Evolutionary conservation across 2,888 invertebrate species (phyloP), one percentile per base, ranked within the genome.

Genomic region (Caenorhabditis japonica): DNA sequence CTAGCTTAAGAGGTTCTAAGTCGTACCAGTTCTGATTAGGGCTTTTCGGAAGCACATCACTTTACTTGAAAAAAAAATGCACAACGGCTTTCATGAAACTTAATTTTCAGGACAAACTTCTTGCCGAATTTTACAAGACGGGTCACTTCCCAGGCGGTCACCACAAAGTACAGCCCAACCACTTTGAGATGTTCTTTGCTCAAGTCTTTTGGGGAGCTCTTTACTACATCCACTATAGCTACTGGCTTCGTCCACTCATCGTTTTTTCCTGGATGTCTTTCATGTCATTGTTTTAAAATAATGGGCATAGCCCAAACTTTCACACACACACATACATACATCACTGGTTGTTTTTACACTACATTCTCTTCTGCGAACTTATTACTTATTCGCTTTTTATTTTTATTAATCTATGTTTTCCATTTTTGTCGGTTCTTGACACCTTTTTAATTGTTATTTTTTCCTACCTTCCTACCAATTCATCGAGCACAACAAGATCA

Each of bases 141-240:
- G 85, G 84, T 30, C 55, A 62, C 3, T 86, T 86, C 64, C 81
- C 79, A 8, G 82, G 82, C 44, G 72, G 68, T 17, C 38, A 52
- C 7, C 62, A 77, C 3, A 75, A 70, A n/a, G 68, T 82, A n/a
- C 39, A 51, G 27, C 61, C 70, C 34, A 74, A 75, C 56, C 53
- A 64, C 38, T 55, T 38, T 7, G 75, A 75, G 46, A 70, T 75
- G 75, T 47, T 59, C 27, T 38, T 62, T 10, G 69, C 80, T 21
- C 80, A 86, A 58, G 21, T 81, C 2, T 85, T 86, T 76, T 86
- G 85, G 85, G 51, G 80, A 36, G 61, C 62, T 0, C 56, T 81
- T 7, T 86, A 84, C 76, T 86, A 84, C 70, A 53, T 76, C 10
- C 85, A 86, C 66, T 82, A 79, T 64, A 23, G 44, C n/a, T 34